These are phyloP conservation scores for Tiliacea aurago DNA, from an alignment of 2,888 invertebrate species.

Conservation along the genomic window DNA sequence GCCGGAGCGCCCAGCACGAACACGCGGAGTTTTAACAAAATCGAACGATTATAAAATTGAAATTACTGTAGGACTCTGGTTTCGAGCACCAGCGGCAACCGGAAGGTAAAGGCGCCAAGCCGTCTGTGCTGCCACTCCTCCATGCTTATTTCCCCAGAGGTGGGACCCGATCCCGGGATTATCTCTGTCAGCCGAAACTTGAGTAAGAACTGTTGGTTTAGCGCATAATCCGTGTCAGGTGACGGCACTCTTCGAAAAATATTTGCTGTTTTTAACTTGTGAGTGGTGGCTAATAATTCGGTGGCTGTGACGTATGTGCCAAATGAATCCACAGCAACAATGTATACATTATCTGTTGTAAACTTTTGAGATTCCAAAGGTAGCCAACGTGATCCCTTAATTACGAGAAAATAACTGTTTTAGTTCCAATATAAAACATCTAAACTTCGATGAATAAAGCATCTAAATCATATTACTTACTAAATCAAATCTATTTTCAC, in stretches of 20 bases:
- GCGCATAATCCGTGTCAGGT: not conserved
- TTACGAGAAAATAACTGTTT: not conserved
- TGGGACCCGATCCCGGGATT: not conserved
- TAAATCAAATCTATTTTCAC: not conserved
- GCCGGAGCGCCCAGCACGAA: not conserved
- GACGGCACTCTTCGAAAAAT: not conserved
- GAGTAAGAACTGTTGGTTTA: not conserved
- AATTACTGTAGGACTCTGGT: not conserved
- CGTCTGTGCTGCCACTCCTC: not conserved
- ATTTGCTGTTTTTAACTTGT: not conserved
- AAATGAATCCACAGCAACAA: not conserved
- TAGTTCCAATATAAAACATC: not conserved
- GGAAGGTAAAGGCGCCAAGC: not conserved
- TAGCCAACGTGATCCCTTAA: no score
- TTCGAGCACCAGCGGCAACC: no score
- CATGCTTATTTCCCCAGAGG: not conserved
- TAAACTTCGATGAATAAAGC: no score
- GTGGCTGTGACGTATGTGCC: not conserved
- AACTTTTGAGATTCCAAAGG: no score
- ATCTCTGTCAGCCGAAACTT: not conserved
- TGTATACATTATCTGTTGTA: not conserved
- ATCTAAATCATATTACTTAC: not conserved
- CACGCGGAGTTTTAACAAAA: not conserved
- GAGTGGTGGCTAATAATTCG: not conserved
- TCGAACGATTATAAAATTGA: not conserved